Base-by-base conservation (phyloP, 2,888 invertebrate species). In the Parnassius smintheus region DNA sequence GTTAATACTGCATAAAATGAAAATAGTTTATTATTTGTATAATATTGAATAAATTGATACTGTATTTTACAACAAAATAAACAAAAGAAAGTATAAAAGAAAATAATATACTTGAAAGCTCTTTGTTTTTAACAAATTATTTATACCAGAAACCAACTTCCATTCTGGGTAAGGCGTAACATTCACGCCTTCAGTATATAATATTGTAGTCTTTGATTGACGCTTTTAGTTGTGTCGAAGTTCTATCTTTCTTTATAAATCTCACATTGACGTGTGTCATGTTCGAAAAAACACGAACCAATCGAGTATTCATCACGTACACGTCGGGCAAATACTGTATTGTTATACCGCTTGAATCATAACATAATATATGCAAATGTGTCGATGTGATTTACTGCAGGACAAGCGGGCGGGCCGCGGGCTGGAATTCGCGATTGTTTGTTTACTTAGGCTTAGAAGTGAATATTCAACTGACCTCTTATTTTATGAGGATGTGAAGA, bases 321-420 rank as follows among this genome's bases (percentile, higher is more conserved):
- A 59, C 71, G 66, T 66, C 73, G 65, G 72, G 80, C 80, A 81
- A 78, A 81, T 79, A 77, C 77, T 75, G 83, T 82, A 85, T 86
- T 85, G 85, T 84, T 82, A 75, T 65, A 75, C 61, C 65, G 51
- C 22, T 77, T 82, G 84, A 85, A 81, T 85, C 84, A 85, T 83
- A 82, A 77, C 72, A 61, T 77, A 75, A 80, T 76, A 70, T 75
- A 80, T 80, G 78, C 76, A 79, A 81, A 79, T 79, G 73, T 76
- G 76, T 68, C 72, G 69, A 63, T 67, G 74, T 75, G 74, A 77
- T 79, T 79, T 80, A 81, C 76, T 68, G 67, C 66, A 72, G 68
- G 66, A 72, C 70, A 70, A 62, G 62, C 64, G 70, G 61, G 55
- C 51, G 48, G 45, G 45, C 59, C 44, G n/a, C 55, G 65, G 60